These are phyloP conservation scores for Drosophila planitibia DNA, from an alignment of 2,888 invertebrate genomes.

Conservation along the genomic window DNA sequence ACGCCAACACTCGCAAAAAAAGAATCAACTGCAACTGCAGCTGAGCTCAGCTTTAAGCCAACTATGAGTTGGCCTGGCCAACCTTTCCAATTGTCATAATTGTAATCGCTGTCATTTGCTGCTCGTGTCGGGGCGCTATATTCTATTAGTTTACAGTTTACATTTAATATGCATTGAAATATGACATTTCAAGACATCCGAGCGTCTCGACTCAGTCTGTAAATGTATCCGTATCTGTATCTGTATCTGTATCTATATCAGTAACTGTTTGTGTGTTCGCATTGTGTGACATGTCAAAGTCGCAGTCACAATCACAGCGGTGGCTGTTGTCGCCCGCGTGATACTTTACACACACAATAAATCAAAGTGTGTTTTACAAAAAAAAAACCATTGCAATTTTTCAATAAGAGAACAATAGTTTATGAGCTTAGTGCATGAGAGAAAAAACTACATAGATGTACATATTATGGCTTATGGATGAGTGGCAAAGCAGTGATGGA, in stretches of 20 bases:
- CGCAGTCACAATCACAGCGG: slow-evolving; percentile 64
- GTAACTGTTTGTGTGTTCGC: slow-evolving; percentile 27
- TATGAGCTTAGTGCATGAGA: slow-evolving; percentile 34
- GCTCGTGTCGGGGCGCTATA: slow-evolving; percentile 59
- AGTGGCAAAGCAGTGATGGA: slow-evolving; percentile 25
- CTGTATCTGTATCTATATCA: slow-evolving; percentile 20
- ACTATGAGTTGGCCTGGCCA: slow-evolving; percentile 49
- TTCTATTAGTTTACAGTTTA: slow-evolving; percentile 66
- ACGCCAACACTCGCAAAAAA: slow-evolving; percentile 66
- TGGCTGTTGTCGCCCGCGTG: slow-evolving; percentile 77
- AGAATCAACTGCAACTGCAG: slow-evolving; percentile 48
- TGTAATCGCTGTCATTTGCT: slow-evolving; percentile 65
- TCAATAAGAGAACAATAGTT: slow-evolving; percentile 2
- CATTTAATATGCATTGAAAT: slow-evolving; percentile 67
- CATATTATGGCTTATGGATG: background rate
- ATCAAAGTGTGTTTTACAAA: slow-evolving; percentile 46
- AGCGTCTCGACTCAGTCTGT: slow-evolving; percentile 18
- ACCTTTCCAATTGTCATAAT: slow-evolving; percentile 68
- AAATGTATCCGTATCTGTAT: slow-evolving; percentile 9
- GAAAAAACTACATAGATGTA: slow-evolving; percentile 9
- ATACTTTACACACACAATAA: slow-evolving; percentile 77
- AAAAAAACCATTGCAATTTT: slow-evolving; percentile 7
- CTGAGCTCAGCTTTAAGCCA: slow-evolving; percentile 21
- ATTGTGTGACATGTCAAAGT: slow-evolving; percentile 70
- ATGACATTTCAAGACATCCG: slow-evolving; percentile 64